phyloP scores from a whole-genome alignment of 2,797 vertebrate species.

The Hirundo rustica region DNA sequence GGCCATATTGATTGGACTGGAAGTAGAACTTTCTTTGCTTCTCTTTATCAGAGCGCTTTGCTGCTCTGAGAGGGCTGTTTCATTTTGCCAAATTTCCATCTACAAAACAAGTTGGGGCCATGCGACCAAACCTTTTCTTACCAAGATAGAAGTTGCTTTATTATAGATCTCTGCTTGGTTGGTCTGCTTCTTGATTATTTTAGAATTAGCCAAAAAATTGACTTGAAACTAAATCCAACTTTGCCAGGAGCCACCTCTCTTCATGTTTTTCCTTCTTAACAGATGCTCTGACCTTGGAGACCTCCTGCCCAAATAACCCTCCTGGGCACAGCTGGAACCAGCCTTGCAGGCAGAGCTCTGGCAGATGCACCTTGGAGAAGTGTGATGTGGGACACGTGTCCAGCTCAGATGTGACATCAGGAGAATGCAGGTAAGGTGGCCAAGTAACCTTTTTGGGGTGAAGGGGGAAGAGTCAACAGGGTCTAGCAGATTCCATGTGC shows the following conservation, averaged over 20 bases:
- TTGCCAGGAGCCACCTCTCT: background rate
- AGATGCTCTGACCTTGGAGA: constrained; percentile 76
- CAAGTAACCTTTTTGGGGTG: background rate
- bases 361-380: background rate
- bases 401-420: constrained; percentile 8
- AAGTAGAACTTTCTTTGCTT: background rate
- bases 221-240: background rate
- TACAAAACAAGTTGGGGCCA: background rate
- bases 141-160: background rate
- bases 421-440: constrained; percentile 31
- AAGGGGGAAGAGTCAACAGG: background rate
- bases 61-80: background rate
- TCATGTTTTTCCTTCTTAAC: background rate
- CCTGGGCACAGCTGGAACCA: background rate
- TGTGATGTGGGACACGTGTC: background rate
- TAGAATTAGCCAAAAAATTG: background rate
- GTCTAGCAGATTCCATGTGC: background rate
- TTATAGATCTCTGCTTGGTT: background rate
- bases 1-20: background rate
- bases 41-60: background rate
- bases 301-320: background rate
- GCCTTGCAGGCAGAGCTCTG: background rate
- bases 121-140: background rate
- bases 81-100: background rate
- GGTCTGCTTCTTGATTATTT: background rate